phyloP scores from a whole-genome alignment of 2,797 vertebrate genomes.

The Coranthus polyacanthus region DNA sequence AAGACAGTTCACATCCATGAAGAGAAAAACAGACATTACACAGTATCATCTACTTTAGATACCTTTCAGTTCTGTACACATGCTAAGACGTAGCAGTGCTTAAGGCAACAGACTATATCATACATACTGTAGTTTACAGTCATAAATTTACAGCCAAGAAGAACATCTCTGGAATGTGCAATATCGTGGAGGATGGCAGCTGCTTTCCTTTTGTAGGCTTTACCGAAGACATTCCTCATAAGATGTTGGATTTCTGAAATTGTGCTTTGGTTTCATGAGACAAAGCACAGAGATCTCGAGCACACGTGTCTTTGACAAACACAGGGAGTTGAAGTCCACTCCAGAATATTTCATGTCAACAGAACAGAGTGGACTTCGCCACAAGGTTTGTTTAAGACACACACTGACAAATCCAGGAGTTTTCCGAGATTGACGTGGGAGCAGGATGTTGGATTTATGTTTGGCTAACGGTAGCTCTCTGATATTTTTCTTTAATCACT shows the following conservation, averaged over 20 bases:
- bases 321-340: neutral
- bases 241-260: slow-evolving; percentile 10
- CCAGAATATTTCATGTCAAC: slow-evolving; percentile 23
- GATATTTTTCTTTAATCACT: slow-evolving; percentile 30
- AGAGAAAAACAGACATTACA: slow-evolving; percentile 41
- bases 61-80: slow-evolving; percentile 48
- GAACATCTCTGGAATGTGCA: slow-evolving; percentile 31
- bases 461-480: slow-evolving; percentile 11
- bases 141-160: slow-evolving; percentile 45
- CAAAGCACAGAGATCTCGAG: slow-evolving; percentile 15
- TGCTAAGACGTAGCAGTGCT: slow-evolving; percentile 56
- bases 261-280: slow-evolving; percentile 34
- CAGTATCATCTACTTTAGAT: slow-evolving; percentile 37
- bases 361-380: slow-evolving; percentile 22
- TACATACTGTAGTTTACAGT: slow-evolving; percentile 60
- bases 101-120: slow-evolving; percentile 61
- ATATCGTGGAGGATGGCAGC: neutral
- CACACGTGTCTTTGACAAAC: slow-evolving; percentile 27
- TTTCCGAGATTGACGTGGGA: slow-evolving; percentile 13
- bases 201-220: slow-evolving; percentile 6
- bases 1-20: slow-evolving; percentile 46
- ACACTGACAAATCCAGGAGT: slow-evolving; percentile 9
- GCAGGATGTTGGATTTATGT: neutral
- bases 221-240: slow-evolving; percentile 19
- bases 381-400: slow-evolving; percentile 30